phyloP scores from a whole-genome alignment of 1,140 invertebrate genomes.

The Sitophilus oryzae region DNA sequence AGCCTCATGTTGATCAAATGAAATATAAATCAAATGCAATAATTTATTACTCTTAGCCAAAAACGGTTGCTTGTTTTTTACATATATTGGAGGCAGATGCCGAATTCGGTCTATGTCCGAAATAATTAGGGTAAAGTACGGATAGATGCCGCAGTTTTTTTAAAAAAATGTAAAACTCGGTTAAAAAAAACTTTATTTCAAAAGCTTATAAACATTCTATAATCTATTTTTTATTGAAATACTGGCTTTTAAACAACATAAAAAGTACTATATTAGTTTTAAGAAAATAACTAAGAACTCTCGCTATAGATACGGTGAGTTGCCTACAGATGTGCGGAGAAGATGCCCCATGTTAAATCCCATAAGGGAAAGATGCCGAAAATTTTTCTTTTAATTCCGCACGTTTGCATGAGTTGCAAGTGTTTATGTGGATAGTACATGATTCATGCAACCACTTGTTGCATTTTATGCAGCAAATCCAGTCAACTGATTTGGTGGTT shows the following conservation, averaged over 20 bases:
- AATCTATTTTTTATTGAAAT: conserved; percentile 3
- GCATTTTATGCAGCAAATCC: conserved; percentile 11
- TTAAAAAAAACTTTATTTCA: no score
- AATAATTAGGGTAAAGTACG: no score
- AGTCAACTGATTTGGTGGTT: conserved; percentile 12
- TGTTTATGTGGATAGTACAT: conserved; percentile 8
- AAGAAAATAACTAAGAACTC: conserved; percentile 1
- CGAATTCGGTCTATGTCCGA: no score
- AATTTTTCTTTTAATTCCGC: conserved; percentile 4
- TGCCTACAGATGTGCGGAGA: background rate
- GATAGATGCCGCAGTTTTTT: no score
- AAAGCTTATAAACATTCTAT: background rate
- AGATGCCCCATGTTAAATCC: conserved; percentile 1
- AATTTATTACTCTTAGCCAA: no score
- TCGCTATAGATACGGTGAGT: background rate
- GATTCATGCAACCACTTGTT: conserved; percentile 13
- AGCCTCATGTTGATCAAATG: no score
- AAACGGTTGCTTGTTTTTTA: no score
- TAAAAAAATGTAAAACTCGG: no score
- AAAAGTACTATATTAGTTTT: background rate
- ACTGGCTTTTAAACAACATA: background rate
- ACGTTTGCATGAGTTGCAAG: conserved; percentile 6
- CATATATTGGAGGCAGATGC: no score
- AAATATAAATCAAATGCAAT: no score
- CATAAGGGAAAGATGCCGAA: conserved; percentile 2